These are phyloP conservation scores for Bradypodion pumilum DNA, from an alignment of 2,797 vertebrate species.

Conservation along the genomic window DNA sequence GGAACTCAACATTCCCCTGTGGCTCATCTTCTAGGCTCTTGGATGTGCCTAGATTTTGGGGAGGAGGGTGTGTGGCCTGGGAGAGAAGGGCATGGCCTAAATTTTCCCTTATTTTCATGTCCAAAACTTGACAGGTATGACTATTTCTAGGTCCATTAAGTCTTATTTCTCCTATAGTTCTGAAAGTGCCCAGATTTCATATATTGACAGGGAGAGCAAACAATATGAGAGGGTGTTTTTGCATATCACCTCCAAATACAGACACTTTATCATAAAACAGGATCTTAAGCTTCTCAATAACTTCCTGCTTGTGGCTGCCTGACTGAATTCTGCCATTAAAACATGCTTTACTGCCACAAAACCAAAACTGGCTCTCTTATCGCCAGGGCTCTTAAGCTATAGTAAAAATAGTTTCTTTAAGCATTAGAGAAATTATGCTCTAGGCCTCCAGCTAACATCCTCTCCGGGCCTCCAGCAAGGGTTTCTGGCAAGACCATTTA, in stretches of 20 bases:
- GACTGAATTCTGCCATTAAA: neutral
- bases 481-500: constrained; percentile 1
- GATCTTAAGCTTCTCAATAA: neutral
- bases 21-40: too few relatives aligned
- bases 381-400: neutral
- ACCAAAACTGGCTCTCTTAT: neutral
- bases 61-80: too few relatives aligned
- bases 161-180: neutral
- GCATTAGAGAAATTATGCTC: neutral
- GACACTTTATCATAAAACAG: neutral
- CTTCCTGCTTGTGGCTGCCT: neutral
- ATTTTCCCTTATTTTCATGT: too few relatives aligned
- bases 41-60: too few relatives aligned
- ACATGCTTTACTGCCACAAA: neutral
- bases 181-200: neutral
- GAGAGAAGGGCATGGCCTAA: too few relatives aligned
- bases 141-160: too few relatives aligned
- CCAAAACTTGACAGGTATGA: too few relatives aligned
- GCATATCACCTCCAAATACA: neutral
- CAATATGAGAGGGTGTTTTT: neutral
- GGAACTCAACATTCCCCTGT: too few relatives aligned
- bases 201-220: neutral
- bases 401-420: neutral
- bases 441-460: neutral
- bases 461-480: neutral